Percentiles rank a stretch among this genome's conserved stretches.
Evolutionary conservation across 1,140 invertebrate species (phyloP).

Genomic region (Chironomus tepperi): DNA sequence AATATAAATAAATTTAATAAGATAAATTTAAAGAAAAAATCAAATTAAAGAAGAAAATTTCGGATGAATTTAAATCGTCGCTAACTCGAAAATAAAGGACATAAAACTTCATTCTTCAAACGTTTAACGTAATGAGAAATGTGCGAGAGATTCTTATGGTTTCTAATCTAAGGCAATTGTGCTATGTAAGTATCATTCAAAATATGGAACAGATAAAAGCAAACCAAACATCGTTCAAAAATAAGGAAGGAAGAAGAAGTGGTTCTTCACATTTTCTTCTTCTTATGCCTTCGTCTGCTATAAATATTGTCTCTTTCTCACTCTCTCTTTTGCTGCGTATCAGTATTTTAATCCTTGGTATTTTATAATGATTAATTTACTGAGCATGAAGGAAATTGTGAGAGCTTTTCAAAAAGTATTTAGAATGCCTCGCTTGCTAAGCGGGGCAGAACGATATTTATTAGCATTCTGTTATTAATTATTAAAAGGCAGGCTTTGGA

Average conservation of each 20-base stretch:
- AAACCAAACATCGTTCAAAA: not conserved
- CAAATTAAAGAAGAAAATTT: not conserved
- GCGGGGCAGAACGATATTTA: no score
- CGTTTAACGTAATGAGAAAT: conserved; percentile 7
- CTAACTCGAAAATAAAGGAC: no score
- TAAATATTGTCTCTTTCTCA: not conserved
- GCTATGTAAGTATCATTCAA: not conserved
- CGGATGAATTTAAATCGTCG: not conserved
- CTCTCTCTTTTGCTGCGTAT: not conserved
- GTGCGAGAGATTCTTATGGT: not conserved
- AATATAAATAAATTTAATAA: not conserved
- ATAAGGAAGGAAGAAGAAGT: no score
- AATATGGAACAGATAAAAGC: not conserved
- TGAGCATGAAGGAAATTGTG: not conserved
- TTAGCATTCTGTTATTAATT: no score
- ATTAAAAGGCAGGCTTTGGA: no score
- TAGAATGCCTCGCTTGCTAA: no score
- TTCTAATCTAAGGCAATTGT: not conserved
- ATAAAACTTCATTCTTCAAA: not conserved
- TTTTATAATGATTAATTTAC: conserved; percentile 10
- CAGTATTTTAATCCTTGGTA: not conserved
- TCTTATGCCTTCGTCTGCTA: not conserved
- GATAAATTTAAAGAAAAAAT: not conserved
- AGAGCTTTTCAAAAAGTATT: no score
- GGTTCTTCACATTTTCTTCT: not conserved